phyloP scores from a whole-genome alignment of 1,140 invertebrate species.

The Macrobrachium nipponense region DNA sequence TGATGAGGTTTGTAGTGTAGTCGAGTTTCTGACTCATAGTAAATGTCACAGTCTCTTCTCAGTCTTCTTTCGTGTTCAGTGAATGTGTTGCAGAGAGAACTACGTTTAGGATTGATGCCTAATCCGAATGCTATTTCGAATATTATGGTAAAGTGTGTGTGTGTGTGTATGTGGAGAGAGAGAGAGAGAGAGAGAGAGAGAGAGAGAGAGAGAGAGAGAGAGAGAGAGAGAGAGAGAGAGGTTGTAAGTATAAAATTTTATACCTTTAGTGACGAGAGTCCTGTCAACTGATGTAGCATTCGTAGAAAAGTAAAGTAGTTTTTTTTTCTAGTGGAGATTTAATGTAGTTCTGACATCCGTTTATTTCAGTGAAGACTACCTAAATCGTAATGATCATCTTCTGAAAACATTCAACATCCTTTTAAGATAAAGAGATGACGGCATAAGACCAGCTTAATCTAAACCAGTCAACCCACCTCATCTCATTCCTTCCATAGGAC shows the following conservation, averaged over 20 bases:
- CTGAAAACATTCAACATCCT: too few species aligned
- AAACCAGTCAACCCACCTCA: too few species aligned
- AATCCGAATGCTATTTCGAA: background rate
- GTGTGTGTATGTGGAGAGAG: too few species aligned
- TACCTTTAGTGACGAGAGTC: background rate
- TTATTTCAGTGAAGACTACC: too few species aligned
- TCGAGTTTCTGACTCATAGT: too few species aligned
- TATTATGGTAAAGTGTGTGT: conserved; percentile 13
- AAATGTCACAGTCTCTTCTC: too few species aligned
- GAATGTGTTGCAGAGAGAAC: conserved; percentile 22
- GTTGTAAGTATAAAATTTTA: conserved; percentile 2
- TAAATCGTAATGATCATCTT: too few species aligned
- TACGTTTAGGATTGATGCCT: background rate
- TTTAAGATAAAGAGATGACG: too few species aligned
- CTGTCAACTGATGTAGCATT: background rate
- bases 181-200: conserved; percentile 37
- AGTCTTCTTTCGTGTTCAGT: background rate
- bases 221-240: conserved; percentile 36
- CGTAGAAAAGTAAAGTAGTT: background rate
- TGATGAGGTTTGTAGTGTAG: too few species aligned
- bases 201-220: conserved; percentile 34
- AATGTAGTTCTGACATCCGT: too few species aligned
- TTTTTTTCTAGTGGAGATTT: background rate
- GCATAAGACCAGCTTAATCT: too few species aligned
- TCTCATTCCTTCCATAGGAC: too few species aligned